Base-by-base conservation (phyloP, 1,140 invertebrate species). In the Zelostemma sp. region DNA sequence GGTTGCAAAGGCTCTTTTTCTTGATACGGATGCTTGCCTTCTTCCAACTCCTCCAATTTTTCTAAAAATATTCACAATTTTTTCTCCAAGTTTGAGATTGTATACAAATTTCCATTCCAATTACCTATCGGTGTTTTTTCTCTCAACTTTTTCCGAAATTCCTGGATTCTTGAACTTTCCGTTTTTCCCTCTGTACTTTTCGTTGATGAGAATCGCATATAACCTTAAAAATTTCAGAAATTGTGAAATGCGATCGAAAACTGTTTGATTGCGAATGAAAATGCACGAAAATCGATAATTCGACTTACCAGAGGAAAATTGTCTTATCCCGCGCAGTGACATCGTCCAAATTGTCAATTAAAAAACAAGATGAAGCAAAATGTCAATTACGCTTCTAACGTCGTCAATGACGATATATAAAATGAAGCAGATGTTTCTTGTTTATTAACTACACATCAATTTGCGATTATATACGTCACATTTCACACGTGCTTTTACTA, bases 1-100 rank as follows among this genome's bases (percentile, higher is more conserved):
- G 93, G 87, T 78, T 91, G 88, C 14, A 97, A 85, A 2, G 95
- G 92, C 78, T 98, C 93, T 77, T 95, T 91, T 82, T 96, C 94
- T 79, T 93, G 90, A 80, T 90, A 89, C 14, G 93, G 92, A 85
- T 95, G 91, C 60, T 89, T 86, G 1, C 87, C 89, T 86, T 88
- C 88, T 56, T 90, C 86, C 1, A 87, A 57, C 73, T 92, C 91
- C 75, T 93, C 91, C 12, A 92, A 76, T 81, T 89, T 90, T 9
- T 89, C 91, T 89, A 54, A 51, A 53, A 68, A 35, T 35, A 35
- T 35, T n/a, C 33, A 35, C n/a, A 11, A 5, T 14, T 38, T 31
- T 57, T 28, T 4, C 25, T 28, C 8, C 8, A 35, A 35, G 11
- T 6, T 11, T 5, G 1, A 11, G 33, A 35, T 35, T 35, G 5